These are phyloP conservation scores for Crematogaster levior DNA, from an alignment of 2,888 invertebrate species.

Conservation along the genomic window DNA sequence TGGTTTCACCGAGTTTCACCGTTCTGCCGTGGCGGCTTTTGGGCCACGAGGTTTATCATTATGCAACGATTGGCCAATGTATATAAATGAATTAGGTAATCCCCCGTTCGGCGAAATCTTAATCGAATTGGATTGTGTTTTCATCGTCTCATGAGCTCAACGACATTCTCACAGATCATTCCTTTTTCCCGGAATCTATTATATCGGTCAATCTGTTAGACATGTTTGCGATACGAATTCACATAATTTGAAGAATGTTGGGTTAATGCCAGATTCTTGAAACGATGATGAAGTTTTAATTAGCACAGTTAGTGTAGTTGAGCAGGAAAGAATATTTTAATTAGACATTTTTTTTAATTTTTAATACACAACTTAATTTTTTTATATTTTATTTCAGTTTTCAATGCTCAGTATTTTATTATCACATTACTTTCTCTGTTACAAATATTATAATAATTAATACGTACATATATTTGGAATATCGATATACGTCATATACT, in stretches of 20 bases:
- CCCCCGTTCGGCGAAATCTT: conserved; percentile 61
- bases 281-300: neutral
- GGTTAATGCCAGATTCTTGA: neutral
- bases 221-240: neutral
- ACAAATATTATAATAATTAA: neutral
- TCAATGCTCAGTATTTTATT: neutral
- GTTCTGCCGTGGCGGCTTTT: conserved; percentile 67
- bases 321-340: neutral
- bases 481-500: neutral
- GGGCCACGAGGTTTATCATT: conserved; percentile 71
- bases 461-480: neutral
- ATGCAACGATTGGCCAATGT: conserved; percentile 71
- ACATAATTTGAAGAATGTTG: neutral
- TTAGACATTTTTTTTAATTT: conserved; percentile 1
- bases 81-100: conserved; percentile 69
- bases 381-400: neutral
- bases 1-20: conserved; percentile 81
- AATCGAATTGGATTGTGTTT: conserved; percentile 52
- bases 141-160: neutral
- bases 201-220: neutral
- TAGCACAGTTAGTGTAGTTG: neutral
- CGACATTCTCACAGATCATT: neutral
- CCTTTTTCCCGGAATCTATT: neutral
- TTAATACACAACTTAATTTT: neutral
- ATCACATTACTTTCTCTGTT: neutral